These are phyloP conservation scores for Eristalis tenax DNA, from an alignment of 2,888 invertebrate species.

Conservation along the genomic window DNA sequence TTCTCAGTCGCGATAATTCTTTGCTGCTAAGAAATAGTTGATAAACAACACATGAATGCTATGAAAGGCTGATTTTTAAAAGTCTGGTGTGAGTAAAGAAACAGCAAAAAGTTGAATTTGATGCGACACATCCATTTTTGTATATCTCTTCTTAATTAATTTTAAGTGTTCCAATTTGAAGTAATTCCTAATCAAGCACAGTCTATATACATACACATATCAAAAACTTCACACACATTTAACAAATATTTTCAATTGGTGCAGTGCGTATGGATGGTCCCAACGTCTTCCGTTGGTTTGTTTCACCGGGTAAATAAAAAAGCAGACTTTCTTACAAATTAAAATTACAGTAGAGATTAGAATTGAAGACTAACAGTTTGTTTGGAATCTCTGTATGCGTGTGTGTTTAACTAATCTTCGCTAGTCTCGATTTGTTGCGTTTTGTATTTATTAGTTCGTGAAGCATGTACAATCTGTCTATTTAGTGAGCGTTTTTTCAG, in stretches of 20 bases:
- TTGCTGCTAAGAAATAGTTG: background rate
- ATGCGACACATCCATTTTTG: background rate
- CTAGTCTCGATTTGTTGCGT: slow-evolving; percentile 2
- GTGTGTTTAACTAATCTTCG: background rate
- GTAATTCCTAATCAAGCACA: slow-evolving; percentile 35
- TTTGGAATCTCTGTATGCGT: slow-evolving; percentile 50
- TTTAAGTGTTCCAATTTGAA: background rate
- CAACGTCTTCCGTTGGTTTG: slow-evolving; percentile 79
- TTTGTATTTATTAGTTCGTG: background rate
- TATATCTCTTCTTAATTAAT: background rate
- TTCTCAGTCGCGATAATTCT: background rate
- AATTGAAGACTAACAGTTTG: slow-evolving; percentile 41
- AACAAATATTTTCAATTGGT: slow-evolving; percentile 67
- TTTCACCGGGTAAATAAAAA: slow-evolving; percentile 79
- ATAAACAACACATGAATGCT: background rate
- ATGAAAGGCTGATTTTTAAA: background rate
- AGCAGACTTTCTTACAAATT: slow-evolving; percentile 6
- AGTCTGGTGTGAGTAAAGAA: background rate
- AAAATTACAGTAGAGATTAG: background rate
- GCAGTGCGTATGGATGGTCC: slow-evolving; percentile 77
- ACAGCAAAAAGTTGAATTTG: background rate
- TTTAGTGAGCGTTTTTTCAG: background rate
- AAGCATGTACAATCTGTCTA: slow-evolving; percentile 7
- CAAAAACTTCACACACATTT: slow-evolving; percentile 36
- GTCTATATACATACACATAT: slow-evolving; percentile 20